These are phyloP conservation scores for Typhlomys cinereus DNA, from an alignment of 2,113 vertebrate genomes.

Conservation along the genomic window DNA sequence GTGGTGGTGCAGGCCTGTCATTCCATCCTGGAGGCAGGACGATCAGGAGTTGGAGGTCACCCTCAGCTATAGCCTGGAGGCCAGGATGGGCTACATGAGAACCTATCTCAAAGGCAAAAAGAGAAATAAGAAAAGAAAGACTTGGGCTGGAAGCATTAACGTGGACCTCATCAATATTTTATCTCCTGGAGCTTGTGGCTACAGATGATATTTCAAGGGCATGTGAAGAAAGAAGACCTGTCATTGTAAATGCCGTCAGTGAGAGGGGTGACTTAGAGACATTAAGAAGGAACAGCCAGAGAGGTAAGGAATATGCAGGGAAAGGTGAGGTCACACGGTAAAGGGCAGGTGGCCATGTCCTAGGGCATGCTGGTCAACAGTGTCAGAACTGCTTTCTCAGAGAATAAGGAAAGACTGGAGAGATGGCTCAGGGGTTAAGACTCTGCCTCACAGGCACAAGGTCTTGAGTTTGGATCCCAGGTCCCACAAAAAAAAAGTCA, in stretches of 20 bases:
- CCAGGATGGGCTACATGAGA: no score
- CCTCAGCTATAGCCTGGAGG: no score
- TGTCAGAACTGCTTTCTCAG: no score
- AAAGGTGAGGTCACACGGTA: not conserved
- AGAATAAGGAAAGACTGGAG: no score
- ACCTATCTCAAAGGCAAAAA: no score
- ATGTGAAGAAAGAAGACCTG: not conserved
- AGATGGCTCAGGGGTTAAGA: no score
- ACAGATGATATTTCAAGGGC: not conserved
- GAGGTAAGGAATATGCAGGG: not conserved
- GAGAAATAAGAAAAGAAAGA: not conserved
- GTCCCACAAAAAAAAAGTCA: not conserved
- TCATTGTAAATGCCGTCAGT: not conserved
- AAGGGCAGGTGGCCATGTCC: not conserved
- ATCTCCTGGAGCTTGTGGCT: not conserved
- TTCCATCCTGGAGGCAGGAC: no score
- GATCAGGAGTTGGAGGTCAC: no score
- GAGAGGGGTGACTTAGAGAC: not conserved
- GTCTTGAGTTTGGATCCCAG: not conserved
- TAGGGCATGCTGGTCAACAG: not conserved
- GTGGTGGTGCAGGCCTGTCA: no score
- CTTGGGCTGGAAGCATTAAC: not conserved
- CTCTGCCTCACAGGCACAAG: not conserved
- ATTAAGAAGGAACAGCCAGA: not conserved
- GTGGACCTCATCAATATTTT: not conserved